Percentiles rank a stretch among this genome's conserved stretches.
Conservation (phyloP, 1,140 invertebrate species). For the Eurosta solidaginis region DNA sequence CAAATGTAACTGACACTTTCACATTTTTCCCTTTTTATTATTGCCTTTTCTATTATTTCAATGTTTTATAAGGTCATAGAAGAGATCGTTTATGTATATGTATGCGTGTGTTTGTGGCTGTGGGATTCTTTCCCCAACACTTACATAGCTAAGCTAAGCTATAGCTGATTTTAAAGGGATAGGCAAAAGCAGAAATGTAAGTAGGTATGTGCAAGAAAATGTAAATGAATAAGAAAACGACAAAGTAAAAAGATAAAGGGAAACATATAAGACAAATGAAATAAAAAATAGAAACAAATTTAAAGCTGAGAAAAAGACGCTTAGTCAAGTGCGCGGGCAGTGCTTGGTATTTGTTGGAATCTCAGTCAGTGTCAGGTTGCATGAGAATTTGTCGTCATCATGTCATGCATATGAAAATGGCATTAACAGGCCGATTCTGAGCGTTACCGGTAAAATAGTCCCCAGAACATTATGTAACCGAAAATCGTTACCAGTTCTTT, state of each 20-base stretch:
- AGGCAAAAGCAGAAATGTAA: neutral
- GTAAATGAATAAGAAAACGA: neutral
- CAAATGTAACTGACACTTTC: constrained; percentile 24
- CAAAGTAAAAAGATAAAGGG: neutral
- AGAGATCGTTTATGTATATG: neutral
- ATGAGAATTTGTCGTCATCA: constrained; percentile 28
- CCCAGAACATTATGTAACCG: too few relatives aligned
- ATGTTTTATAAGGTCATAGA: neutral
- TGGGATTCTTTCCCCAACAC: neutral
- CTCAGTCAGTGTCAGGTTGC: constrained; percentile 22
- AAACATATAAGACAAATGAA: neutral
- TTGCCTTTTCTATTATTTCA: constrained; percentile 8
- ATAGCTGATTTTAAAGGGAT: neutral
- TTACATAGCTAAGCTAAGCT: neutral
- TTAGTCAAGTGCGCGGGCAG: neutral
- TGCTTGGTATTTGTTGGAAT: constrained; percentile 22
- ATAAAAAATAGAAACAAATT: neutral
- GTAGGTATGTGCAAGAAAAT: neutral
- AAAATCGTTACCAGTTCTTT: too few relatives aligned
- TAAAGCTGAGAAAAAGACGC: neutral
- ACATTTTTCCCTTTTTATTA: constrained; percentile 17
- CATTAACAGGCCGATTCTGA: too few relatives aligned
- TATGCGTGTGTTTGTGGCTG: too few relatives aligned
- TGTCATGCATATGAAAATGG: constrained; percentile 19
- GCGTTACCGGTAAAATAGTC: too few relatives aligned